Base-by-base conservation (phyloP, 1,140 invertebrate genomes). In the Drosophila serrata region DNA sequence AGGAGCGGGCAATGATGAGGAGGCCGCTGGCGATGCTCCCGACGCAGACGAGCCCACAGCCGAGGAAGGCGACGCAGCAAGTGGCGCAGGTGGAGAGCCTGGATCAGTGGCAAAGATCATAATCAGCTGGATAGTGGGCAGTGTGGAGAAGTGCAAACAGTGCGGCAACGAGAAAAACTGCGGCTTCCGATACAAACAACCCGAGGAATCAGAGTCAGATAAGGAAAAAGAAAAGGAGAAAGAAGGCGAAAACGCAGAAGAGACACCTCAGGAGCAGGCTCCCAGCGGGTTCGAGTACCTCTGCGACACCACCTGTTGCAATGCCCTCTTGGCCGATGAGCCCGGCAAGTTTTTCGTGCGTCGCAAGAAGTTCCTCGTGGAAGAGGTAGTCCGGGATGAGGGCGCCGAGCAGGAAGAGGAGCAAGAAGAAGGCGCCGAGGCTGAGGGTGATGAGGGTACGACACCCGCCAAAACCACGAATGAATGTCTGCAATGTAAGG, bases 271-370 rank as follows among this genome's bases (percentile, higher is more conserved):
- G 24, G 62, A 59, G 29, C 33, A 43, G 12, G 17, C 33, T 9
- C 24, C 65, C 24, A 9, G 29, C 4, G 53, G 35, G 0, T 58
- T 40, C 43, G 75, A 90, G 12, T 93, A 91, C 74, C 61, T 94
- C 6, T 94, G 93, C 68, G 87, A 93, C 59, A 92, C 93, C 45
- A 59, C 78, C 48, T 94, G 93, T 62, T 92, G 93, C 65, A 87
- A 91, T 64, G 79, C 79, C 5, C 82, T 93, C 55, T 76, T 93
- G 51, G 69, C 58, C 12, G 75, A 72, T 4, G 69, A 93, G 56
- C 69, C 78, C 12, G 90, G 91, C 40, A 93, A 93, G 65, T 92
- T 91, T 67, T 90, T 93, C 56, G 78, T 93, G 13, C 82, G 92
- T 15, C 90, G 92, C 59, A 93, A 93, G 63, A 92, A 92, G 60